Conservation (phyloP, 2,888 invertebrate species). For the Reticulitermes lucifugus region DNA sequence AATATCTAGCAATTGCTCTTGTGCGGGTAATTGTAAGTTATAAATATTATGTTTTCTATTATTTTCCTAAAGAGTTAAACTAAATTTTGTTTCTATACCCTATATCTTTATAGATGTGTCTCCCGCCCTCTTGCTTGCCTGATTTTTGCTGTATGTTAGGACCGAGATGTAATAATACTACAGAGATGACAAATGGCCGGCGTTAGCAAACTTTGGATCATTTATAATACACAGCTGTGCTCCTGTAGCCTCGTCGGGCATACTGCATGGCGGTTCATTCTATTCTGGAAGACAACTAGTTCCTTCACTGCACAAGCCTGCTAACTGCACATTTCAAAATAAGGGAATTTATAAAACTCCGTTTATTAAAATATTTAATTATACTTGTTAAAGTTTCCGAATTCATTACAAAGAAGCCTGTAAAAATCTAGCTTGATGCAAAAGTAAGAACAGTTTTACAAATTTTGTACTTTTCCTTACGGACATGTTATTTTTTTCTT, state of each 20-base stretch:
- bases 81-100: too few relatives aligned
- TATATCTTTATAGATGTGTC: not conserved
- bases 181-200: slow-evolving; percentile 62
- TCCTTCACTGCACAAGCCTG: not conserved
- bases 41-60: too few relatives aligned
- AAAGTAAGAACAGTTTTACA: too few relatives aligned
- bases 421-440: not conserved
- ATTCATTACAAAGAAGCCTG: not conserved
- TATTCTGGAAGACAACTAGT: not conserved
- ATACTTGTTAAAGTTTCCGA: not conserved
- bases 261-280: not conserved
- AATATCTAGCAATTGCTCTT: too few relatives aligned
- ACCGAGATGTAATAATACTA: slow-evolving; percentile 42
- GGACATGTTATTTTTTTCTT: too few relatives aligned
- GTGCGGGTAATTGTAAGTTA: too few relatives aligned
- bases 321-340: not conserved
- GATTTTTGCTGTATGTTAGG: slow-evolving; percentile 24
- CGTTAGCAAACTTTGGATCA: slow-evolving; percentile 63
- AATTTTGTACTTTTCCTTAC: too few relatives aligned
- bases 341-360: not conserved
- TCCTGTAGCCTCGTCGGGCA: not conserved
- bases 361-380: not conserved
- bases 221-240: slow-evolving; percentile 66
- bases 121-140: slow-evolving; percentile 5
- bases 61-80: too few relatives aligned